phyloP scores from a whole-genome alignment of 2,113 vertebrate genomes.

The Zosterops hypoxanthus region DNA sequence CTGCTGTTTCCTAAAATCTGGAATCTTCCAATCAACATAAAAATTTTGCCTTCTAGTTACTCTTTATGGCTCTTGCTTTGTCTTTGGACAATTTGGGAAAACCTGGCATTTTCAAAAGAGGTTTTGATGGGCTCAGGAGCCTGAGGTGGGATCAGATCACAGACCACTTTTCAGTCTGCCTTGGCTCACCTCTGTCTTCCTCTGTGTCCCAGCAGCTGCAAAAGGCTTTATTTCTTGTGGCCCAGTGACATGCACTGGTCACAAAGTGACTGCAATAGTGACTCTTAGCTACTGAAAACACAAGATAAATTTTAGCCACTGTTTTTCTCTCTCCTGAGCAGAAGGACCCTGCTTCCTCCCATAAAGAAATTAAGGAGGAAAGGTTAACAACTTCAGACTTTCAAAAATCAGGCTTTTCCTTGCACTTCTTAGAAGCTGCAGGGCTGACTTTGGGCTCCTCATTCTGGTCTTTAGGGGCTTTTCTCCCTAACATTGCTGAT shows the following conservation, averaged over 20 bases:
- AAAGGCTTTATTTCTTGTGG: not conserved
- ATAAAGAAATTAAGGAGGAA: not conserved
- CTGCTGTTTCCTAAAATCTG: not conserved
- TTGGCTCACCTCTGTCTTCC: not conserved
- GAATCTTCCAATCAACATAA: not conserved
- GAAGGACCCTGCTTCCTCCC: not conserved
- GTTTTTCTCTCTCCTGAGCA: not conserved
- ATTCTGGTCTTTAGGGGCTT: not conserved
- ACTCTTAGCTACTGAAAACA: not conserved
- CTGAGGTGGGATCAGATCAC: not conserved
- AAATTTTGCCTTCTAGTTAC: not conserved
- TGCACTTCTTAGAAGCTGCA: not conserved
- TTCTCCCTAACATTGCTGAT: not conserved
- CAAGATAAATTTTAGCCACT: not conserved
- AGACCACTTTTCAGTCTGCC: not conserved
- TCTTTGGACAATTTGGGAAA: not conserved
- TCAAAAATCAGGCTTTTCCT: not conserved
- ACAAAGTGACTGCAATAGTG: not conserved
- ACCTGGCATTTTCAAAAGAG: not conserved
- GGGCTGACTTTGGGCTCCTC: not conserved
- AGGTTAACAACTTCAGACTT: not conserved
- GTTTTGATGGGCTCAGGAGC: not conserved
- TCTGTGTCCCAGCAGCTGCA: not conserved
- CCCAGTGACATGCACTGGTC: not conserved
- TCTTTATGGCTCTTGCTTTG: not conserved